phyloP scores from a whole-genome alignment of 2,797 vertebrate species.

The Myiotriccus ornatus region DNA sequence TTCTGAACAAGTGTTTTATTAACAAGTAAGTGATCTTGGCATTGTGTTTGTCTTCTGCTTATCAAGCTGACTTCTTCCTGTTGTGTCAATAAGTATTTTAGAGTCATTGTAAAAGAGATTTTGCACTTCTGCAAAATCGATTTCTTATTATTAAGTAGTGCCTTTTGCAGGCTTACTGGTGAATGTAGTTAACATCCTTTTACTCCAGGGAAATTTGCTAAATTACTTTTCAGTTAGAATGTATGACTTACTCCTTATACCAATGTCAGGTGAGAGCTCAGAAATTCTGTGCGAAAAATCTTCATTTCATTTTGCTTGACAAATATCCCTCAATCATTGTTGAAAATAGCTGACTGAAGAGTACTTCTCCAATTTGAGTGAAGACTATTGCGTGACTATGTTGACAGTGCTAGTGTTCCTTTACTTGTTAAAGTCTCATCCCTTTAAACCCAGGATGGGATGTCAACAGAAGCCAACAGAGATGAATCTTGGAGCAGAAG shows the following conservation, averaged over 20 bases:
- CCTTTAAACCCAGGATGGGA: neutral
- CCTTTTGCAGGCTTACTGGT: neutral
- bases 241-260: neutral
- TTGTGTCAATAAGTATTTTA: neutral
- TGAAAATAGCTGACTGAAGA: neutral
- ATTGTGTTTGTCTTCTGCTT: neutral
- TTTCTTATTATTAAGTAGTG: neutral
- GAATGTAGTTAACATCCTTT: neutral
- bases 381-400: neutral
- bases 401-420: neutral
- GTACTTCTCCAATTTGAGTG: neutral
- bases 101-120: neutral
- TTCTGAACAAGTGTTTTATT: neutral
- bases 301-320: neutral
- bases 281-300: neutral
- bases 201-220: neutral
- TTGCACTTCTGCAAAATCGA: neutral
- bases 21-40: neutral
- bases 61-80: neutral
- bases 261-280: neutral
- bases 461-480: neutral
- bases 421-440: neutral
- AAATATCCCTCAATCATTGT: neutral
- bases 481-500: neutral
- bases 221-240: neutral